A percentile compares a stretch with the other conserved stretches of the same genome.
These are phyloP conservation scores for Carassius auratus DNA, from an alignment of 2,113 vertebrate species.

Conservation along the genomic window DNA sequence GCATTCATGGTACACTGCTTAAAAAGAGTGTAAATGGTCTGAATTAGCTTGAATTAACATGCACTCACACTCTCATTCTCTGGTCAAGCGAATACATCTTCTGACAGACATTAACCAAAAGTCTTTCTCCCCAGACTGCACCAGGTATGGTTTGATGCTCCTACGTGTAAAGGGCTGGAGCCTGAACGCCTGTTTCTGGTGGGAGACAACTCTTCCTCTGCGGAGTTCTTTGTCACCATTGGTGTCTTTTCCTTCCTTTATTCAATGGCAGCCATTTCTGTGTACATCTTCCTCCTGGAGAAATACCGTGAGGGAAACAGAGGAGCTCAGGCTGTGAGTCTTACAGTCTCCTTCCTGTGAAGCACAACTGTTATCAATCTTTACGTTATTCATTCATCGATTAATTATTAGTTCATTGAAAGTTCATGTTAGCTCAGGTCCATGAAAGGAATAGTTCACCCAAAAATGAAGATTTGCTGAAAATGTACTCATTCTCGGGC, in stretches of 20 bases:
- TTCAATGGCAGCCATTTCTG: slow-evolving; percentile 77
- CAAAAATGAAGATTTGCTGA: too few relatives aligned
- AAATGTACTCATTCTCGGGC: too few relatives aligned
- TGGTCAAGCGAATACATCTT: not conserved
- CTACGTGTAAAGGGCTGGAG: slow-evolving; percentile 76
- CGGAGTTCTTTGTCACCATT: slow-evolving; percentile 91
- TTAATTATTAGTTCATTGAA: too few relatives aligned
- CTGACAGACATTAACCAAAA: not conserved
- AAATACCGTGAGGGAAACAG: slow-evolving; percentile 91
- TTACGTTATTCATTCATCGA: too few relatives aligned
- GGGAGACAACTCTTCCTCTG: slow-evolving; percentile 89
- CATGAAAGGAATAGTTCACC: too few relatives aligned
- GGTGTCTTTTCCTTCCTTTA: slow-evolving; percentile 92
- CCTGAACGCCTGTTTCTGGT: slow-evolving; percentile 80
- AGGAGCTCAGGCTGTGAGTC: slow-evolving; percentile 84
- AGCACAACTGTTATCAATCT: too few relatives aligned
- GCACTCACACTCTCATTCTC: too few relatives aligned
- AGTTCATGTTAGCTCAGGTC: too few relatives aligned
- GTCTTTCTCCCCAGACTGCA: slow-evolving; percentile 78
- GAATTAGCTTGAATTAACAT: not conserved
- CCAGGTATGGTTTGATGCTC: slow-evolving; percentile 88
- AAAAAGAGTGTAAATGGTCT: too few relatives aligned
- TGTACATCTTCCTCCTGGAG: slow-evolving; percentile 84
- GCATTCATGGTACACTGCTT: too few relatives aligned
- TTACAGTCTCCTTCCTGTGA: too few relatives aligned